phyloP scores from a whole-genome alignment of 2,113 vertebrate genomes.

The Triplophysa dalaica region DNA sequence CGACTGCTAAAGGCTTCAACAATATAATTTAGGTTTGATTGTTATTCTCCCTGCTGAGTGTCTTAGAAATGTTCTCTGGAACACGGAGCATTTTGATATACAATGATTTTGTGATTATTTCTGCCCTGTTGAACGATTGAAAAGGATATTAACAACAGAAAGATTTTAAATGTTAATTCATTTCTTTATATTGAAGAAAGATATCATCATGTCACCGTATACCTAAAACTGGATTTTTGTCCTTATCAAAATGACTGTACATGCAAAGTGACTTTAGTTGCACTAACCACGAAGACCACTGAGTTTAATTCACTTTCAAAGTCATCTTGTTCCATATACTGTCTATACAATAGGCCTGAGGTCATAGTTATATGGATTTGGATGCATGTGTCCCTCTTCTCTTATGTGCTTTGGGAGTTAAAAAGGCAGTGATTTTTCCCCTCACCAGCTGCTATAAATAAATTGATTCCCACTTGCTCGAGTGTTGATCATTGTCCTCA shows the following conservation, averaged over 20 bases:
- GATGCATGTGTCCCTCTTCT: neutral
- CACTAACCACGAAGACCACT: neutral
- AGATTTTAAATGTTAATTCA: neutral
- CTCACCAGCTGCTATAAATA: constrained; percentile 45
- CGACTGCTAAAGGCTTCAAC: constrained; percentile 47
- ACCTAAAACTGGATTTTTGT: neutral
- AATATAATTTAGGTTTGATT: constrained; percentile 40
- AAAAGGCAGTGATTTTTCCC: neutral
- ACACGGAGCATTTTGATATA: constrained; percentile 41
- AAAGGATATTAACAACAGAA: neutral
- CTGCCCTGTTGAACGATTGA: neutral
- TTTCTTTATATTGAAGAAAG: too few species aligned
- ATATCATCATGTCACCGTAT: too few species aligned
- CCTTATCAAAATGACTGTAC: neutral
- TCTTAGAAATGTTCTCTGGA: constrained; percentile 45
- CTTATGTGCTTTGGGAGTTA: too few species aligned
- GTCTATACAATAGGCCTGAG: too few species aligned
- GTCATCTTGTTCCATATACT: too few species aligned
- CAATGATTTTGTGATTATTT: constrained; percentile 42
- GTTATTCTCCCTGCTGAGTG: constrained; percentile 37
- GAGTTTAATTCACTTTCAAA: neutral
- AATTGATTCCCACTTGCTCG: constrained; percentile 40
- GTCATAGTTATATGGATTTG: neutral
- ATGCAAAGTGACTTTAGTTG: too few species aligned
- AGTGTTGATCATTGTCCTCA: constrained; percentile 28